A percentile compares a stretch with the other conserved stretches of the same genome.
Conservation (phyloP, 1,140 invertebrate genomes). For the Drosophila bocqueti region DNA sequence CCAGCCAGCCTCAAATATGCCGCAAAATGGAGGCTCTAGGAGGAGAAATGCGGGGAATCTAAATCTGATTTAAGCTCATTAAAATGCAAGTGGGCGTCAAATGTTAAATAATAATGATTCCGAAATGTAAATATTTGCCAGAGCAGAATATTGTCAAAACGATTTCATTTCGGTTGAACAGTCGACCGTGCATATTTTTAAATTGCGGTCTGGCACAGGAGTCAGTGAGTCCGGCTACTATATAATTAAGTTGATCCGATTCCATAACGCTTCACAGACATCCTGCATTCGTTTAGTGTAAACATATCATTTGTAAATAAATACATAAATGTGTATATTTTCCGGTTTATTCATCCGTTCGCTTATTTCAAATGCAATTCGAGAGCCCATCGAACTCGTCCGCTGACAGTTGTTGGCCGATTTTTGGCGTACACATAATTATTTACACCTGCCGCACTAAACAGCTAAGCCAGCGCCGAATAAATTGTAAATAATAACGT, state of each 20-base stretch:
- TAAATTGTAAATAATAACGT: conserved; percentile 60
- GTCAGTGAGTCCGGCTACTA: conserved; percentile 4
- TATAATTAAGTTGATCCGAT: conserved; percentile 46
- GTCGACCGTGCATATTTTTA: conserved; percentile 15
- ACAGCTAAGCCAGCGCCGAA: conserved; percentile 59
- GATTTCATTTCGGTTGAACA: conserved; percentile 35
- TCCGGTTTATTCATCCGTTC: conserved; percentile 24
- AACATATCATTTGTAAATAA: conserved; percentile 43
- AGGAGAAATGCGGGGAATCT: conserved; percentile 27
- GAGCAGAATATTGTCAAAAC: conserved; percentile 17
- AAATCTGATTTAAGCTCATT: conserved; percentile 39
- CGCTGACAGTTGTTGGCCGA: conserved; percentile 66
- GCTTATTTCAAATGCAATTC: conserved; percentile 39
- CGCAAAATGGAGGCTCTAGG: conserved; percentile 11
- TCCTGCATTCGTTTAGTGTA: conserved; percentile 19
- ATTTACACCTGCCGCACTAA: conserved; percentile 60
- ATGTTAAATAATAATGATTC: conserved; percentile 67
- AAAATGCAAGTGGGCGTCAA: conserved; percentile 43
- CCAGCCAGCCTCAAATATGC: conserved; percentile 16
- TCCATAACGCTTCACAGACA: conserved; percentile 20
- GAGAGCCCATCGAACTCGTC: conserved; percentile 14
- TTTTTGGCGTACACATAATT: conserved; percentile 67
- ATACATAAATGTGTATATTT: conserved; percentile 26
- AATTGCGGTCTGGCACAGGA: conserved; percentile 4
- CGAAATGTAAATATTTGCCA: conserved; percentile 40